Evolutionary conservation across 2,888 invertebrate species (phyloP).

Genomic region (Agrilus cyanescens): DNA sequence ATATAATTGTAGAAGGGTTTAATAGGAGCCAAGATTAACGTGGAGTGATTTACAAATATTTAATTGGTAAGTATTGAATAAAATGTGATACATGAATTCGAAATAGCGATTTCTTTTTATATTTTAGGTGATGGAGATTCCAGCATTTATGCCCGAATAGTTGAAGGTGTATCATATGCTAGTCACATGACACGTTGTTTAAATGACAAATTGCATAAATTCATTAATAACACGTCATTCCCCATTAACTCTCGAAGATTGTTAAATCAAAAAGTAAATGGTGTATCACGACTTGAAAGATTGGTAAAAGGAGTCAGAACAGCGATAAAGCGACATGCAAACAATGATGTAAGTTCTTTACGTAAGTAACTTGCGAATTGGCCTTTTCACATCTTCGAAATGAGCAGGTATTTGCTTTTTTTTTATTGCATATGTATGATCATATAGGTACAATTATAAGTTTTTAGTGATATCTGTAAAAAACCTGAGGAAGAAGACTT

Average conservation of each 20-base stretch:
- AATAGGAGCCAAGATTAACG: background rate
- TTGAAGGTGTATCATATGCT: slow-evolving; percentile 1
- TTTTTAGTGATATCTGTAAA: no score
- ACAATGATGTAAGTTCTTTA: no score
- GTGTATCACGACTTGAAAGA: slow-evolving; percentile 1
- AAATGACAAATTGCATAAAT: slow-evolving; percentile 1
- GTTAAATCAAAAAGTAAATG: background rate
- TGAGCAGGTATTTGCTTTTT: no score
- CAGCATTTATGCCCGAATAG: background rate
- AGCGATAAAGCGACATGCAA: background rate
- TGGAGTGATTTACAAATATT: slow-evolving; percentile 2
- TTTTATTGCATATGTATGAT: no score
- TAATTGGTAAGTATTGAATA: background rate
- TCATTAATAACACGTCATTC: background rate
- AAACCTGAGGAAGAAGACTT: no score
- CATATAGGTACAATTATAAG: no score
- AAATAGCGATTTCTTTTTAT: no score
- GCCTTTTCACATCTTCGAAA: no score
- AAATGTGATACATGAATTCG: no score
- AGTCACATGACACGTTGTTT: slow-evolving; percentile 4
- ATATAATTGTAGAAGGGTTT: slow-evolving; percentile 1
- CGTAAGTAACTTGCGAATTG: no score
- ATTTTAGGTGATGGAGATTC: slow-evolving; percentile 3
- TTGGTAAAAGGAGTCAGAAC: background rate
- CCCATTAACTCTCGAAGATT: background rate